A percentile compares a stretch with the other conserved stretches of the same genome.
Evolutionary conservation across 2,888 invertebrate species (phyloP).

Genomic region (Chesias legatella): DNA sequence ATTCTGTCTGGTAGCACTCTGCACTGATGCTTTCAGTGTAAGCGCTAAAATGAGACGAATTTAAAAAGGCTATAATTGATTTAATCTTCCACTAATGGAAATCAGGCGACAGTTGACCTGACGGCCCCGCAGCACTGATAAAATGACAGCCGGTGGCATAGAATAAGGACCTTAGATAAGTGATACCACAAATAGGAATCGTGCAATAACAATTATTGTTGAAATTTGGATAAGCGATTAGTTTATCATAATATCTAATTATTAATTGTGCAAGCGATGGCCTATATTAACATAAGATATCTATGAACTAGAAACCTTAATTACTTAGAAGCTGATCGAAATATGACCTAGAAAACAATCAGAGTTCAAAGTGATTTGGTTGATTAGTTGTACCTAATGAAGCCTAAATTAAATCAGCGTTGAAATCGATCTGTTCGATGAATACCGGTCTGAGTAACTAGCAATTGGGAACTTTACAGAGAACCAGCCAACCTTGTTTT

Average conservation of each 20-base stretch:
- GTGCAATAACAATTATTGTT: slow-evolving; percentile 13
- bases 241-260: slow-evolving; percentile 16
- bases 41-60: slow-evolving; percentile 5
- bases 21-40: slow-evolving; percentile 6
- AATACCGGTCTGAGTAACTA: too few species aligned
- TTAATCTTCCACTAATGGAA: slow-evolving; percentile 42
- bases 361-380: too few species aligned
- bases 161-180: slow-evolving; percentile 10
- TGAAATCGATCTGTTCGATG: too few species aligned
- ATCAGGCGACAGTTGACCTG: slow-evolving; percentile 64
- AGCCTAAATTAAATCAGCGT: too few species aligned
- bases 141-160: slow-evolving; percentile 31
- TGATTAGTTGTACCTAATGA: too few species aligned
- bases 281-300: slow-evolving; percentile 2
- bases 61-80: slow-evolving; percentile 17
- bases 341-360: slow-evolving; percentile 4
- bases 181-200: slow-evolving; percentile 4
- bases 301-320: slow-evolving; percentile 9
- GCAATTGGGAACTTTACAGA: too few species aligned
- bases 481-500: too few species aligned
- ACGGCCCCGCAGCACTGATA: slow-evolving; percentile 48
- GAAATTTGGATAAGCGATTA: slow-evolving; percentile 25
- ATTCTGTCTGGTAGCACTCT: slow-evolving; percentile 2
- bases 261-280: slow-evolving; percentile 13
- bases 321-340: background rate